Evolutionary conservation across 2,113 vertebrate genomes (phyloP).

Genomic region (Scytalopus superciliaris): DNA sequence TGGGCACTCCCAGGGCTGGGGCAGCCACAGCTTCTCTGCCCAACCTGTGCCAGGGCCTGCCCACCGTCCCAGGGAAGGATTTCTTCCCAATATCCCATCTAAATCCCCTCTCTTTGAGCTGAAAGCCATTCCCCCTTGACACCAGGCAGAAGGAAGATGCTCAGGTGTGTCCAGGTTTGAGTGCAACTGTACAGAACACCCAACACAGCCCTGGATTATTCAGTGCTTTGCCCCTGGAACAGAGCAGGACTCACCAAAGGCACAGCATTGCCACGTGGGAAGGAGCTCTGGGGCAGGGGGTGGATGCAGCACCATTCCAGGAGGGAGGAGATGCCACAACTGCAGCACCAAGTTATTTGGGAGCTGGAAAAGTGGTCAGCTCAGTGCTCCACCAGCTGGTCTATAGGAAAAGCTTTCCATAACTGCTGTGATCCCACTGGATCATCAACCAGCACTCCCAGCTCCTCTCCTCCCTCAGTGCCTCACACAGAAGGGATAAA

Average conservation of each 20-base stretch:
- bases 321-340: background rate
- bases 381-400: background rate
- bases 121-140: background rate
- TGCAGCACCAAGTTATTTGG: background rate
- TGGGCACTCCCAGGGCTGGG: background rate
- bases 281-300: background rate
- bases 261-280: background rate
- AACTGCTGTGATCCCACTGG: background rate
- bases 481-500: background rate
- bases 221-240: background rate
- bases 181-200: background rate
- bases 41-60: background rate
- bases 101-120: background rate
- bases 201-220: background rate
- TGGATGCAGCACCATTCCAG: background rate
- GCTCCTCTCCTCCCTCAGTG: background rate
- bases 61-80: background rate
- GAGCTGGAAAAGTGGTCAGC: background rate
- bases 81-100: background rate
- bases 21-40: background rate
- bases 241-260: background rate
- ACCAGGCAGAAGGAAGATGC: background rate
- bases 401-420: rapidly evolving
- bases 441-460: background rate
- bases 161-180: background rate